phyloP scores from a whole-genome alignment of 2,797 vertebrate species.

The Galago senegalensis region DNA sequence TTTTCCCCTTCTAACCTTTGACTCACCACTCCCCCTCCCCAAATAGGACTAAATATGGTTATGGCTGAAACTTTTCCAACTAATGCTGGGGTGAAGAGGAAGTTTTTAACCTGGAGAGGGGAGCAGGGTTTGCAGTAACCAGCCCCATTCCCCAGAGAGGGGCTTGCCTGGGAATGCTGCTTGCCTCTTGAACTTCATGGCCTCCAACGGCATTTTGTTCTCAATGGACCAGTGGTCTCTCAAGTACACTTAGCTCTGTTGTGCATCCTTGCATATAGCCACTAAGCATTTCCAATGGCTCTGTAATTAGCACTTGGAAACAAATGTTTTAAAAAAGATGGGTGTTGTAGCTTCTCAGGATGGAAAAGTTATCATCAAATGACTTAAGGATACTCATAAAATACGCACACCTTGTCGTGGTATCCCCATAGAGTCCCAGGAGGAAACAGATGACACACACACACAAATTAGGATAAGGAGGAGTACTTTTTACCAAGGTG shows the following conservation, averaged over 20 bases:
- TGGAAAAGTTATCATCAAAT: neutral
- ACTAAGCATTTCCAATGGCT: neutral
- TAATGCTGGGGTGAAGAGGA: constrained; percentile 69
- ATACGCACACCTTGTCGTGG: neutral
- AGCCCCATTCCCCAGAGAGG: constrained; percentile 54
- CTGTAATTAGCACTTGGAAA: neutral
- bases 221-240: constrained; percentile 11
- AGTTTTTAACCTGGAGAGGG: constrained; percentile 74
- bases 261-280: neutral
- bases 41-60: constrained; percentile 86
- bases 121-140: neutral
- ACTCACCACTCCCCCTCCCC: constrained; percentile 75
- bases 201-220: constrained; percentile 30
- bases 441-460: neutral
- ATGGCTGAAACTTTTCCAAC: constrained; percentile 64
- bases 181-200: constrained; percentile 49
- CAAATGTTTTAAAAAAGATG: neutral
- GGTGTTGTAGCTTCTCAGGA: neutral
- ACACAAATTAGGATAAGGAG: neutral
- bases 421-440: neutral
- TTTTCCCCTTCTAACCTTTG: constrained; percentile 41
- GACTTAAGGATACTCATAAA: neutral
- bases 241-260: neutral
- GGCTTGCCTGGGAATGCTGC: constrained; percentile 51
- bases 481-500: neutral